Evolutionary conservation across 2,797 vertebrate genomes (phyloP).

Genomic region (Coregonus sp.): DNA sequence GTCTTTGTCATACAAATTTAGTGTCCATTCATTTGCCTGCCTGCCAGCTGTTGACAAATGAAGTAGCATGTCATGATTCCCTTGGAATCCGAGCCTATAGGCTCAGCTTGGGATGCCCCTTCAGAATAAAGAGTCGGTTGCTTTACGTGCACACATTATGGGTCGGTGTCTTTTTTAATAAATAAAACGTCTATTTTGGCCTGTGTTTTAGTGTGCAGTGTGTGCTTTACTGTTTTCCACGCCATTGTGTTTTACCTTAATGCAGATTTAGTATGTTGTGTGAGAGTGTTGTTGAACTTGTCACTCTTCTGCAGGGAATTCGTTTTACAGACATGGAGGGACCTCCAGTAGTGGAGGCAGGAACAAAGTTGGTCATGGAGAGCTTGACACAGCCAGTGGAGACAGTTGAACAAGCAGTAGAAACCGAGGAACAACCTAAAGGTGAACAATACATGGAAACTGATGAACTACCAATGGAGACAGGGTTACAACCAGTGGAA

Average conservation of each 20-base stretch:
- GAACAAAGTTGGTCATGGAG: conserved; percentile 53
- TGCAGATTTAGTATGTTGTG: neutral
- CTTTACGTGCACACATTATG: neutral
- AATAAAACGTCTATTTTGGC: neutral
- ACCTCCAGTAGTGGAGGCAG: neutral
- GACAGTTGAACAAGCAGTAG: conserved; percentile 30
- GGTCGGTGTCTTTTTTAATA: neutral
- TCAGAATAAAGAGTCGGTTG: neutral
- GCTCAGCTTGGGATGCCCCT: too few species aligned
- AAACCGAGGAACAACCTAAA: conserved; percentile 11
- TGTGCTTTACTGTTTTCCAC: neutral
- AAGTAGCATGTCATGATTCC: too few species aligned
- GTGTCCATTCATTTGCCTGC: too few species aligned
- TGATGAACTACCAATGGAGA: conserved; percentile 34
- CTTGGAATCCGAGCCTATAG: too few species aligned
- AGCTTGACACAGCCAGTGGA: conserved; percentile 33
- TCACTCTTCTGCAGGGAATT: neutral
- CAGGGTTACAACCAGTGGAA: conserved; percentile 29
- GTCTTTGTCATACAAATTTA: neutral
- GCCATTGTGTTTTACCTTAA: neutral
- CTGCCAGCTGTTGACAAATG: too few species aligned
- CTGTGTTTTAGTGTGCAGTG: neutral
- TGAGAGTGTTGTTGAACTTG: neutral
- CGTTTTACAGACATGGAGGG: neutral
- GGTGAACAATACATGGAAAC: conserved; percentile 14